phyloP scores from a whole-genome alignment of 2,888 invertebrate species.

The Chrysomela aeneicollis region DNA sequence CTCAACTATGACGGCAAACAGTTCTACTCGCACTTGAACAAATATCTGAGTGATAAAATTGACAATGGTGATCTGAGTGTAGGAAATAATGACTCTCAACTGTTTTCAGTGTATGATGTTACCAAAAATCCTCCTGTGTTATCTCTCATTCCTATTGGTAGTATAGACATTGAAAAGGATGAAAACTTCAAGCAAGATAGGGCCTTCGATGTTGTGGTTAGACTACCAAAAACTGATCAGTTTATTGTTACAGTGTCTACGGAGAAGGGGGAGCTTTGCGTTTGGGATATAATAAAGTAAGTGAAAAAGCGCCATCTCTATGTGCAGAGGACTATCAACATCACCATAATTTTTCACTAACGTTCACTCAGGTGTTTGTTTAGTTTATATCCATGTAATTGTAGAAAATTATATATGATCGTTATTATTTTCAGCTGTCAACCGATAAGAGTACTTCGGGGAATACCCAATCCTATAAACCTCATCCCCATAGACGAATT shows the following conservation, averaged over 20 bases:
- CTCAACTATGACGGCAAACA: conserved; percentile 84
- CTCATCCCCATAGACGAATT: conserved; percentile 79
- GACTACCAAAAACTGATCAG: conserved; percentile 72
- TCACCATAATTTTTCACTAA: too few species aligned
- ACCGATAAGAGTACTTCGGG: conserved; percentile 72
- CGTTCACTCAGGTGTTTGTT: too few species aligned
- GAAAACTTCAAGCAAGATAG: conserved; percentile 53
- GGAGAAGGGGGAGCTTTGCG: conserved; percentile 77
- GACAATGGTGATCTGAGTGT: conserved; percentile 53
- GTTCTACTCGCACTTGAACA: conserved; percentile 76
- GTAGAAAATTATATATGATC: too few species aligned
- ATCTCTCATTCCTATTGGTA: conserved; percentile 68
- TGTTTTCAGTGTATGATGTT: conserved; percentile 61
- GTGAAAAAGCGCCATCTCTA: conserved; percentile 32
- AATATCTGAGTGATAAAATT: conserved; percentile 60
- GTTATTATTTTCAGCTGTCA: conserved; percentile 65
- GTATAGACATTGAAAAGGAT: conserved; percentile 37
- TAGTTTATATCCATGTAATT: too few species aligned
- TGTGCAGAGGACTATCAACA: neutral
- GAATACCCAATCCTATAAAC: conserved; percentile 80
- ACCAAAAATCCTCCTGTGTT: conserved; percentile 67
- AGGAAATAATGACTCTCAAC: conserved; percentile 46
- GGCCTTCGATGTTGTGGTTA: conserved; percentile 68
- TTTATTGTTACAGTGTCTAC: conserved; percentile 81
- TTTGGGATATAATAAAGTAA: conserved; percentile 78